Conservation (phyloP, 2,113 vertebrate genomes). For the Sula dactylatra region DNA sequence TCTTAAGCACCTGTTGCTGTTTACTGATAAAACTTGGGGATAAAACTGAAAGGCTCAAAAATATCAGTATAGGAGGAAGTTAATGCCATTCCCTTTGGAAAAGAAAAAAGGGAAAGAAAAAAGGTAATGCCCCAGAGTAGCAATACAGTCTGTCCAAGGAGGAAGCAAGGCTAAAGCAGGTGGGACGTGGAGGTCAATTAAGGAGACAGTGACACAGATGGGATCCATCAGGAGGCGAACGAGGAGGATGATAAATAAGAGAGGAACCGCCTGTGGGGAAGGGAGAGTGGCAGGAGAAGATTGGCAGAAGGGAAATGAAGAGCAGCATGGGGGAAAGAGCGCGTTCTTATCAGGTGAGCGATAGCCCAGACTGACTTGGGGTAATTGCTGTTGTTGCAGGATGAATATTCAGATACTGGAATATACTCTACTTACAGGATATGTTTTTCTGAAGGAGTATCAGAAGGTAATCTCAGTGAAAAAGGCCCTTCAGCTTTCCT, state of each 20-base stretch:
- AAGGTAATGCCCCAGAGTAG: background rate
- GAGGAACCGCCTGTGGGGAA: background rate
- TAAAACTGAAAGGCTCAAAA: background rate
- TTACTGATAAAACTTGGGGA: background rate
- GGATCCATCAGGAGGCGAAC: background rate
- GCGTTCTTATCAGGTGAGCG: background rate
- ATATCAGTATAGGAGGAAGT: accelerated
- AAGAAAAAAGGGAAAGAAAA: too few relatives aligned
- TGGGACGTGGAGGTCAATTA: background rate
- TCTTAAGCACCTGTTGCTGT: background rate
- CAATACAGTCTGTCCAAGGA: accelerated
- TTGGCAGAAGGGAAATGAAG: background rate
- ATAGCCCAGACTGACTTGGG: accelerated
- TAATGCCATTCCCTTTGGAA: background rate
- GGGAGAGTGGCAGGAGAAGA: background rate
- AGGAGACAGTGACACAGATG: background rate
- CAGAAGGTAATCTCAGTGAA: background rate
- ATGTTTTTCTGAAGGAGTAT: background rate
- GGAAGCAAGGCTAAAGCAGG: background rate
- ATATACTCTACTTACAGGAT: background rate
- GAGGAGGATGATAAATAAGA: background rate
- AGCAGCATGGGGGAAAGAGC: background rate
- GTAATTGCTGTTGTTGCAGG: background rate
- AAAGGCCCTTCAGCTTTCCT: background rate
- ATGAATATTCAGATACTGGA: background rate